Conservation (phyloP, 2,888 invertebrate species). For the Meiosimyza decipiens region DNA sequence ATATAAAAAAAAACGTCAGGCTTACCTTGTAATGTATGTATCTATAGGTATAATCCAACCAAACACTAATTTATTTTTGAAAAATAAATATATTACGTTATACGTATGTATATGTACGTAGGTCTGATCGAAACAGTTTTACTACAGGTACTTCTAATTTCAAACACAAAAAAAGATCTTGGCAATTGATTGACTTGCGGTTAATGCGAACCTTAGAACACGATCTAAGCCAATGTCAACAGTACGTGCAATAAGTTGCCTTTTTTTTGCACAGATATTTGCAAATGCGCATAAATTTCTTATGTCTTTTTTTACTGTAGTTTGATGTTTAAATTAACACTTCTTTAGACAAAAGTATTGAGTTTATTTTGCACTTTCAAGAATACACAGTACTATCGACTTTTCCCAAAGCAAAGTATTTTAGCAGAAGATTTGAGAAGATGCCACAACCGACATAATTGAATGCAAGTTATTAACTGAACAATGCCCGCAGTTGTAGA, state of each 20-base stretch:
- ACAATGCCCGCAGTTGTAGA: constrained; percentile 53
- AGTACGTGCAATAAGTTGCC: background rate
- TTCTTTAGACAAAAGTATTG: background rate
- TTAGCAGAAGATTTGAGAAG: constrained; percentile 17
- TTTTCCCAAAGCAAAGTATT: background rate
- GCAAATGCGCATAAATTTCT: background rate
- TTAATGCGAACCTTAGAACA: constrained; percentile 4
- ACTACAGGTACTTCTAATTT: too few relatives aligned
- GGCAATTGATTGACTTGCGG: constrained; percentile 21
- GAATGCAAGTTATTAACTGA: constrained; percentile 63
- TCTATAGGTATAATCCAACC: too few relatives aligned
- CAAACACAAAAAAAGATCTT: background rate
- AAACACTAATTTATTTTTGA: too few relatives aligned
- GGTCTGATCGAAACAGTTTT: too few relatives aligned
- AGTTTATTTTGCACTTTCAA: background rate
- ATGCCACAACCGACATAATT: constrained; percentile 59
- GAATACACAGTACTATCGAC: background rate
- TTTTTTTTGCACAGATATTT: background rate
- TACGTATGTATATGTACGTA: too few relatives aligned
- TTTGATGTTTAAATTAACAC: background rate
- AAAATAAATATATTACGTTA: too few relatives aligned
- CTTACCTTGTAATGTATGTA: too few relatives aligned
- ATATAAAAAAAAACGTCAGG: too few relatives aligned
- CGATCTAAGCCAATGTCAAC: constrained; percentile 11
- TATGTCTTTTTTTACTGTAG: background rate